phyloP scores from a whole-genome alignment of 2,888 invertebrate species.

The Aphidoletes aphidimyza region DNA sequence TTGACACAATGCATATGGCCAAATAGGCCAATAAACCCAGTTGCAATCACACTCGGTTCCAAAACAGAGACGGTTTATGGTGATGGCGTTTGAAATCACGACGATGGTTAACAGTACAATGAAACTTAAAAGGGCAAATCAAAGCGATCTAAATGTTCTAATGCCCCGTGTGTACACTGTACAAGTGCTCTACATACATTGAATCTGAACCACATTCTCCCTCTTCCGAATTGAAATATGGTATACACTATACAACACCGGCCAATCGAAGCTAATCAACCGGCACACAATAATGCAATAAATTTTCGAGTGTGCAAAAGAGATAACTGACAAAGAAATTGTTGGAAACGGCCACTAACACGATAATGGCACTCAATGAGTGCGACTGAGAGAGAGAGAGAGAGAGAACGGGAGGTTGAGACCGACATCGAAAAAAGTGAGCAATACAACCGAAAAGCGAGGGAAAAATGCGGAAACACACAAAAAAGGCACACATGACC shows the following conservation, averaged over 20 bases:
- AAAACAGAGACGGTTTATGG: too few relatives aligned
- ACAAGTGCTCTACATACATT: too few relatives aligned
- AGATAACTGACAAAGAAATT: slow-evolving; percentile 8
- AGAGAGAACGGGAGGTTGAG: too few relatives aligned
- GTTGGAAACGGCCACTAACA: not conserved
- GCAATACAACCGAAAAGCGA: not conserved
- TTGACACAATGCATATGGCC: too few relatives aligned
- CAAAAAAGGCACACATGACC: not conserved
- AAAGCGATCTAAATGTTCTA: slow-evolving; percentile 14
- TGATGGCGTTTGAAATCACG: not conserved
- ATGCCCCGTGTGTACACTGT: too few relatives aligned
- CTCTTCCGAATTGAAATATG: too few relatives aligned
- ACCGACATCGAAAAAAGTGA: not conserved
- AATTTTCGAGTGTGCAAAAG: slow-evolving; percentile 15
- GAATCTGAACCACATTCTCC: not conserved
- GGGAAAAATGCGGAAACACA: not conserved
- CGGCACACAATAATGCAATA: not conserved
- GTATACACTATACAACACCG: not conserved
- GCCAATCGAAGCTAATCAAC: slow-evolving; percentile 41
- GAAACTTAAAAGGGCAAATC: slow-evolving; percentile 27
- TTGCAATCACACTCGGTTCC: too few relatives aligned
- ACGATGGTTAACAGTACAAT: not conserved
- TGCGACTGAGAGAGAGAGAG: not conserved
- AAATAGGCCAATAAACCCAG: too few relatives aligned
- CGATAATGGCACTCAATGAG: not conserved